Percentiles rank a stretch among this genome's conserved stretches.
Evolutionary conservation across 2,888 invertebrate genomes (phyloP).

Genomic region (Stegophylla sp.): DNA sequence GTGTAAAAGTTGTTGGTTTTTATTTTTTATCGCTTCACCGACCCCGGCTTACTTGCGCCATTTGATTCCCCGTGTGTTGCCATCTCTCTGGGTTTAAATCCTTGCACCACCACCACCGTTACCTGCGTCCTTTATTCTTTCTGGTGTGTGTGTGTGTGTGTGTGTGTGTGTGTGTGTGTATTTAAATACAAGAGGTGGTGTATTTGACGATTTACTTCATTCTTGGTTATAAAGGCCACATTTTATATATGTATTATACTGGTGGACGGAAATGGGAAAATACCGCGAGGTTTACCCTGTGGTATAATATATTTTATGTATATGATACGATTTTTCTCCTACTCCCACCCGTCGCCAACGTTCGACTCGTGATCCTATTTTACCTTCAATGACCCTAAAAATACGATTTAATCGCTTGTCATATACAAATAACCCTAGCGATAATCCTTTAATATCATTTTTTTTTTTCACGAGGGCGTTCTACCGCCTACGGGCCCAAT

Average conservation of each 20-base stretch:
- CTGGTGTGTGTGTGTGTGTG: not conserved
- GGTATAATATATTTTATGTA: too few relatives aligned
- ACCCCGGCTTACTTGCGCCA: slow-evolving; percentile 27
- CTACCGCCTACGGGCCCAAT: not conserved
- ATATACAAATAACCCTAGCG: not conserved
- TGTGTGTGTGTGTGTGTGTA: not conserved
- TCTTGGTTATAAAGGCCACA: too few relatives aligned
- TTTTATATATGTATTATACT: too few relatives aligned
- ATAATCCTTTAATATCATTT: slow-evolving; percentile 11
- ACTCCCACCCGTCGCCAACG: not conserved
- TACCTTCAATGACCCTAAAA: not conserved
- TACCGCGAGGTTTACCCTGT: too few relatives aligned
- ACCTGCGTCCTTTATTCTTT: not conserved
- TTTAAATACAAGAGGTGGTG: too few relatives aligned
- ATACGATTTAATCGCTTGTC: slow-evolving; percentile 22
- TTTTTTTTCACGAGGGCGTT: not conserved
- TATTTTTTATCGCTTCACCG: slow-evolving; percentile 2
- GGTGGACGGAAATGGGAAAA: too few relatives aligned
- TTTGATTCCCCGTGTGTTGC: slow-evolving; percentile 22
- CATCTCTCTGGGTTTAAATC: not conserved
- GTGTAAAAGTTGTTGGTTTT: not conserved
- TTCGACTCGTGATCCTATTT: not conserved
- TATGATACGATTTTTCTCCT: not conserved
- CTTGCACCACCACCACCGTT: not conserved
- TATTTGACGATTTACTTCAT: too few relatives aligned